These are phyloP conservation scores for Microctonus brassicae DNA, from an alignment of 2,888 invertebrate genomes.

Conservation along the genomic window DNA sequence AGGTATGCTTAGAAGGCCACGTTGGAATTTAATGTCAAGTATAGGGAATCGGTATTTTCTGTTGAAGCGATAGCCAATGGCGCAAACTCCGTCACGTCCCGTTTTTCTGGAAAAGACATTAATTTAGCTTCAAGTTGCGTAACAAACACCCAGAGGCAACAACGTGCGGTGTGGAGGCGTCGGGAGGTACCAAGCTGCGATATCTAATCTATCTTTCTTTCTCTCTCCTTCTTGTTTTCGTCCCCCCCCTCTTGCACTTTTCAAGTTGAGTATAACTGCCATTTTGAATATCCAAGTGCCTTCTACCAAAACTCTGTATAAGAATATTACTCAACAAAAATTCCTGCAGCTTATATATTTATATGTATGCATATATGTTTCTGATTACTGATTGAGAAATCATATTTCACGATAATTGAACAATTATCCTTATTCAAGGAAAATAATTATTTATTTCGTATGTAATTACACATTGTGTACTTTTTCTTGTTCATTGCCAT, in stretches of 20 bases:
- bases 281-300: slow-evolving; percentile 10
- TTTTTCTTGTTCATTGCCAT: not conserved
- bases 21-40: slow-evolving; percentile 68
- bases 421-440: slow-evolving; percentile 8
- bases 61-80: slow-evolving; percentile 42
- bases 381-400: not conserved
- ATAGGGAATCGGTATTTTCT: slow-evolving; percentile 60
- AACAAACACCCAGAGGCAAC: slow-evolving; percentile 40
- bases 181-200: slow-evolving; percentile 49
- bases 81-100: slow-evolving; percentile 45
- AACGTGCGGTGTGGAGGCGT: slow-evolving; percentile 46
- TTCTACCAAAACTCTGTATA: not conserved
- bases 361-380: not conserved
- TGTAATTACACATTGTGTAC: not conserved
- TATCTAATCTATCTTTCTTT: slow-evolving; percentile 62
- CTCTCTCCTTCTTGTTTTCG: slow-evolving; percentile 25
- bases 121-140: slow-evolving; percentile 53
- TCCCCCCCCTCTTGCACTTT: slow-evolving; percentile 12
- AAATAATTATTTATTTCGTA: slow-evolving; percentile 12
- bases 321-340: slow-evolving; percentile 13
- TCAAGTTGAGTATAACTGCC: slow-evolving; percentile 27
- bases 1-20: slow-evolving; percentile 60
- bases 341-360: not conserved
- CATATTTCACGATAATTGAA: slow-evolving; percentile 11
- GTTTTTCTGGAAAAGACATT: slow-evolving; percentile 48